Evolutionary conservation across 1,140 invertebrate species (phyloP), one percentile per base, ranked within the genome.

Genomic region (Colletes gigas): DNA sequence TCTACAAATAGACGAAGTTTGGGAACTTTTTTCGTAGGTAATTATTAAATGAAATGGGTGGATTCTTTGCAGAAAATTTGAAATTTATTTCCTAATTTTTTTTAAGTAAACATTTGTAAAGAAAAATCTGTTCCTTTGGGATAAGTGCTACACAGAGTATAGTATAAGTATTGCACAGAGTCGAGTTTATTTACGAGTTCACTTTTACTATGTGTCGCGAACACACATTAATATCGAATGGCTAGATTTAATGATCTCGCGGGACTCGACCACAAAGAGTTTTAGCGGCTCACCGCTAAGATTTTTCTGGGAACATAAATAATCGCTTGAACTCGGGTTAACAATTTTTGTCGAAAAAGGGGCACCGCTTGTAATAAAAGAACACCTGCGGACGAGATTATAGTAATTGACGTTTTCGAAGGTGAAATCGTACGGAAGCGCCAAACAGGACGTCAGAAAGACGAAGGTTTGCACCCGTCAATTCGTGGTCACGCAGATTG

Each of bases 331-430:
- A 4, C 19, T 4, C 4, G 19, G 47, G 15, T 68, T 68, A 54
- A 12, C 54, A 4, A 30, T 52, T 67, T 60, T 44, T 67, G 15
- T 10, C 7, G 44, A 78, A 57, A 66, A 63, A 6, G 6, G 21
- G 52, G 65, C 47, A 7, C 52, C 19, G n/a, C 52, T 30, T 17
- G 15, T 41, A 67, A 68, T 44, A 76, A 59, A 54, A 30, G 70
- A 66, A 55, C 81, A 76, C 63, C 79, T 83, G 79, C 69, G 30
- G 30, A 63, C 39, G n/a, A 83, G 81, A 83, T 83, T 82, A 82
- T 47, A 69, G 59, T 76, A 82, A 82, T 82, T 54, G 50, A 39
- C 44, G 52, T n/a, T 57, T 75, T 76, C 21, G 52, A 52, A 75
- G 30, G 47, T 73, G 10, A 47, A 41, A n/a, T 60, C 14, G 21